A percentile compares a stretch with the other conserved stretches of the same genome.
These are phyloP conservation scores for Microcebus tavaratra DNA, from an alignment of 2,113 vertebrate species.

Conservation along the genomic window DNA sequence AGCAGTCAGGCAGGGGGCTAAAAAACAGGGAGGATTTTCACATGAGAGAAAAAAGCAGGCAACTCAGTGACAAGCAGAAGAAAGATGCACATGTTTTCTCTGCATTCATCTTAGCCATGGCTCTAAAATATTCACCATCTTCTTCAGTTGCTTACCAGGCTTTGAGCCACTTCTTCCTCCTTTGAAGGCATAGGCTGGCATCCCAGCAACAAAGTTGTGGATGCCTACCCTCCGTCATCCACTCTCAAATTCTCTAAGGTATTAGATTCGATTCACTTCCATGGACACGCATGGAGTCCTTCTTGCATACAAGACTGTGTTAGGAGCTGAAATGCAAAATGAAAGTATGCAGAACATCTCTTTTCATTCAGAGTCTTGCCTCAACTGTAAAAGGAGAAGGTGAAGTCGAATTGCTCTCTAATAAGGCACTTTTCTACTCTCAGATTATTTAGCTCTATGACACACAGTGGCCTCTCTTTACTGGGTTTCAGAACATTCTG, in stretches of 20 bases:
- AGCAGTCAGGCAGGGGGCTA: neutral
- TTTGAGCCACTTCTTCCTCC: neutral
- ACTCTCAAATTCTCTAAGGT: neutral
- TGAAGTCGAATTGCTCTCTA: neutral
- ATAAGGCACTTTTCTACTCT: neutral
- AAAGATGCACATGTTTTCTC: slow-evolving; percentile 14
- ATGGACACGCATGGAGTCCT: neutral
- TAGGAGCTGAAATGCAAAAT: neutral
- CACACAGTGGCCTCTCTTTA: neutral
- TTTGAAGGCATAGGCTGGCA: neutral
- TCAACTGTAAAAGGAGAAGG: neutral
- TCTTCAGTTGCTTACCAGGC: neutral
- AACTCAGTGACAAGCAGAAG: slow-evolving; percentile 6
- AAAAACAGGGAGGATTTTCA: slow-evolving; percentile 17
- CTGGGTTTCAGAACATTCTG: neutral
- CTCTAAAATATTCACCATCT: neutral
- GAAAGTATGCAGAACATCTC: neutral
- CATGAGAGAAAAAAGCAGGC: neutral
- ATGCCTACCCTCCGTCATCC: too few relatives aligned
- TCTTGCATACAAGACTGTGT: neutral
- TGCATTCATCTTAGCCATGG: neutral
- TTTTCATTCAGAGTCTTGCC: neutral
- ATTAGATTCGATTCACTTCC: neutral
- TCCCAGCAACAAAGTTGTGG: neutral
- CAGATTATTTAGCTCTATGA: neutral